Conservation (phyloP, 2,113 vertebrate species). For the Microtus oregoni region DNA sequence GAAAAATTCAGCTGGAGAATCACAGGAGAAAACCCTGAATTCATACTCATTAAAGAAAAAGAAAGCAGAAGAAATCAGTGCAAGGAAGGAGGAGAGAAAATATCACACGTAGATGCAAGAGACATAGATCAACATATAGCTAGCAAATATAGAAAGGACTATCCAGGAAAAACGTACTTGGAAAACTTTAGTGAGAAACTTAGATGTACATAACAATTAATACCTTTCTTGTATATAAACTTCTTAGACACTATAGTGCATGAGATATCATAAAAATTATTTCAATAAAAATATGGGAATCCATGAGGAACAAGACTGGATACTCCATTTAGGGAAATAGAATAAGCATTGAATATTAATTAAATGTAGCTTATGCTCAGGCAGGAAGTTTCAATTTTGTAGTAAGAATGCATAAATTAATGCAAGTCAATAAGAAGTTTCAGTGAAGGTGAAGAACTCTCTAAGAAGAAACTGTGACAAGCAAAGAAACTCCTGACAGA, state of each 20-base stretch:
- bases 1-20: not conserved
- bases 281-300: not conserved
- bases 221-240: not conserved
- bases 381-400: conserved; percentile 1
- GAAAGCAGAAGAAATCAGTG: not conserved
- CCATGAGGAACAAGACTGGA: conserved; percentile 5
- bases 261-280: not conserved
- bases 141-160: not conserved
- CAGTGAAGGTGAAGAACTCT: conserved; percentile 37
- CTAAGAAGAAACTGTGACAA: not conserved
- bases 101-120: not conserved
- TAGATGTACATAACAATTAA: not conserved
- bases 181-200: not conserved
- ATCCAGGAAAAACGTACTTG: not conserved
- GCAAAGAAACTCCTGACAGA: conserved; percentile 21
- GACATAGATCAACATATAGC: not conserved
- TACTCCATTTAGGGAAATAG: conserved; percentile 15
- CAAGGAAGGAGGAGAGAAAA: not conserved
- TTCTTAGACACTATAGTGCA: not conserved
- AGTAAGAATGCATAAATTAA: not conserved
- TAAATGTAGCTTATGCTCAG: conserved; percentile 13
- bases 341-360: conserved; percentile 33
- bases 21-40: not conserved
- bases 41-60: not conserved
- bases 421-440: not conserved